These are phyloP conservation scores for Rhabdomys pumilio DNA, from an alignment of 2,797 vertebrate species.

Conservation along the genomic window DNA sequence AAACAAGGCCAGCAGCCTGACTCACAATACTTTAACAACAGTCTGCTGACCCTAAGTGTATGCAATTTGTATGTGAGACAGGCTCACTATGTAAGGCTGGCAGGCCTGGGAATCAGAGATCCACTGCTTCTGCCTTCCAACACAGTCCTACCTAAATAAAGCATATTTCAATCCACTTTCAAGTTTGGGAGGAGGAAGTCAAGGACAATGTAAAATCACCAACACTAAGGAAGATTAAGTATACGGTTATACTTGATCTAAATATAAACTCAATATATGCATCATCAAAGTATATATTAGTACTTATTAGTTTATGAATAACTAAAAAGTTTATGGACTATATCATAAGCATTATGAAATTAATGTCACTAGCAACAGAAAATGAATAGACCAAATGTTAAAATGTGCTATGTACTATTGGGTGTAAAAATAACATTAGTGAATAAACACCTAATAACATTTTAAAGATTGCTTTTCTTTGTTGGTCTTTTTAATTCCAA, in stretches of 20 bases:
- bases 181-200: background rate
- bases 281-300: constrained; percentile 19
- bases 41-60: background rate
- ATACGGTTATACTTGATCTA: background rate
- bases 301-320: constrained; percentile 39
- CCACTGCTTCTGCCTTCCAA: background rate
- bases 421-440: constrained; percentile 20
- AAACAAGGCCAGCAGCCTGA: constrained; percentile 26
- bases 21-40: constrained; percentile 37
- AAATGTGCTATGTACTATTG: constrained; percentile 40
- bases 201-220: background rate
- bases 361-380: background rate
- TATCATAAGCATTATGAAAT: background rate
- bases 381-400: constrained; percentile 36
- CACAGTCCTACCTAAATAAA: constrained; percentile 50
- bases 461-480: constrained; percentile 29
- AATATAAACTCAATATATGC: constrained; percentile 16
- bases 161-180: constrained; percentile 39
- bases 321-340: constrained; percentile 35
- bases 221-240: background rate
- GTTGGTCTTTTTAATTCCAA: constrained; percentile 24
- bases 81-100: background rate
- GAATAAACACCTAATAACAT: background rate
- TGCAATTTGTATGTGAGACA: background rate
- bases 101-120: background rate